phyloP scores from a whole-genome alignment of 2,113 vertebrate species.

The Xiphophorus hellerii region DNA sequence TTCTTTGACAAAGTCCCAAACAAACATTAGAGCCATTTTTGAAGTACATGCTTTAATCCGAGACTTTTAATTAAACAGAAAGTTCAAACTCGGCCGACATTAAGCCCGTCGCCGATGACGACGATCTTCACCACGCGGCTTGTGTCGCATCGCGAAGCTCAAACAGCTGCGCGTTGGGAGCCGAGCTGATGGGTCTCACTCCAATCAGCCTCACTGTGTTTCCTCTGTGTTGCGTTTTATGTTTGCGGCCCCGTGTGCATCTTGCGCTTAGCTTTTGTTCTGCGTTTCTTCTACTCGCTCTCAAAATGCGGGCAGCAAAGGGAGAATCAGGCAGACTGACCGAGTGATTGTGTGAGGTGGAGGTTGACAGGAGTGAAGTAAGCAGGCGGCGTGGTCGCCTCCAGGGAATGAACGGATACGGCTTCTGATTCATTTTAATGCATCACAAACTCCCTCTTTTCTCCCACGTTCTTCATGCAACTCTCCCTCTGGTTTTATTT shows the following conservation, averaged over 20 bases:
- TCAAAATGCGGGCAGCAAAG: neutral
- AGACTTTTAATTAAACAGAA: neutral
- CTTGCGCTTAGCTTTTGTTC: neutral
- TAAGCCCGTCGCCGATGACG: neutral
- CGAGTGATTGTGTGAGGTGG: slow-evolving; percentile 17
- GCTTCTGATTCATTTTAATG: slow-evolving; percentile 31
- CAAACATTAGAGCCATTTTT: neutral
- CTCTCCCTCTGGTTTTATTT: slow-evolving; percentile 38
- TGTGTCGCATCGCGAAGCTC: neutral
- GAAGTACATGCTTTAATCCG: neutral
- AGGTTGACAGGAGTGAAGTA: slow-evolving; percentile 20
- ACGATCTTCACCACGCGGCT: neutral
- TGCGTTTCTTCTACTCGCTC: neutral
- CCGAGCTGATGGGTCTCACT: neutral
- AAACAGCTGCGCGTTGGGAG: neutral
- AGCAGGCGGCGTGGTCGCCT: slow-evolving; percentile 18
- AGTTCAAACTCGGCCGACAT: neutral
- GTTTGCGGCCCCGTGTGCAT: too few relatives aligned
- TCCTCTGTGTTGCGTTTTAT: neutral
- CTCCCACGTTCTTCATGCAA: slow-evolving; percentile 5
- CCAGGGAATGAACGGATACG: slow-evolving; percentile 54
- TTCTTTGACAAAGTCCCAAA: neutral
- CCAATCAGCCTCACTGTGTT: neutral
- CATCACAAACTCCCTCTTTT: slow-evolving; percentile 45
- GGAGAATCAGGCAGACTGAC: neutral